Conservation (phyloP, 2,888 invertebrate genomes). For the Dolichopus griseipennis region DNA sequence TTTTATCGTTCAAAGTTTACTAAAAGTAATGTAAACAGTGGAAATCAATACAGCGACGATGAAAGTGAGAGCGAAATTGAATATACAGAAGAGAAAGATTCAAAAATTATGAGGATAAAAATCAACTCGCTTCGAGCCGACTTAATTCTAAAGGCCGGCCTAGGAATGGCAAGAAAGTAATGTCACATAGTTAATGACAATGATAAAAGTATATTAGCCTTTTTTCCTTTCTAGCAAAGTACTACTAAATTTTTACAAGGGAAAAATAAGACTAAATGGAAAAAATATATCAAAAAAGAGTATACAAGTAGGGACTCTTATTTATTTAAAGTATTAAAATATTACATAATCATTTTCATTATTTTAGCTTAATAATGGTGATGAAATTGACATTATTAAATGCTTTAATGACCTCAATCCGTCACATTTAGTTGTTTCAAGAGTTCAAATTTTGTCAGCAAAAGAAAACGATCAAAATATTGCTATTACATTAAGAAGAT, state of each 20-base stretch:
- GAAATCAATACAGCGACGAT: conserved; percentile 45
- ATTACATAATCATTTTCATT: conserved; percentile 10
- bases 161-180: conserved; percentile 66
- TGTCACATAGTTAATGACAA: conserved; percentile 24
- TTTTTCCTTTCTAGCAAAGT: conserved; percentile 54
- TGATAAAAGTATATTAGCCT: neutral
- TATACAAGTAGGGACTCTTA: conserved; percentile 46
- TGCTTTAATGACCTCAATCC: conserved; percentile 58
- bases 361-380: conserved; percentile 54
- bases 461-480: conserved; percentile 50
- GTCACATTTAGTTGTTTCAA: conserved; percentile 57
- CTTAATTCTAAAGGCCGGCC: conserved; percentile 57
- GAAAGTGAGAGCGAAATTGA: conserved; percentile 45
- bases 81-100: conserved; percentile 50
- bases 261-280: conserved; percentile 71
- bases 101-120: conserved; percentile 55
- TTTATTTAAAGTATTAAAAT: neutral
- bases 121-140: conserved; percentile 63
- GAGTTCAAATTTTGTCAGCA: conserved; percentile 56
- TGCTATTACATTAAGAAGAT: conserved; percentile 53
- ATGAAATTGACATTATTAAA: conserved; percentile 71
- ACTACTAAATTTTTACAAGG: conserved; percentile 70
- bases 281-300: conserved; percentile 69
- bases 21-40: neutral
- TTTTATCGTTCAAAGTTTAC: neutral